These are phyloP conservation scores for Toxostoma redivivum DNA, from an alignment of 2,113 vertebrate genomes.

Conservation along the genomic window DNA sequence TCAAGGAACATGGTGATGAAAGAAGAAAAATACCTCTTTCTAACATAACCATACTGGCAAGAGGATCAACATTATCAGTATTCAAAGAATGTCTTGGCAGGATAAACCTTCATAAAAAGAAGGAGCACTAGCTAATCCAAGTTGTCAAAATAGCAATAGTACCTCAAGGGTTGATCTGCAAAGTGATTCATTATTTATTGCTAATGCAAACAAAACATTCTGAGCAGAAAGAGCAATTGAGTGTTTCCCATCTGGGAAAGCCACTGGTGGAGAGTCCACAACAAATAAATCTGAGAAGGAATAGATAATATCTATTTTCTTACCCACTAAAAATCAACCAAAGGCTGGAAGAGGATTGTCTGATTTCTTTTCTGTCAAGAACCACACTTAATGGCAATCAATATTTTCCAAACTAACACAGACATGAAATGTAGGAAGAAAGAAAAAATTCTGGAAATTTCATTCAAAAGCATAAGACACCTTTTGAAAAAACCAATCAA, in stretches of 20 bases:
- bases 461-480: background rate
- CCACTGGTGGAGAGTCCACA: background rate
- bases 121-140: constrained; percentile 77
- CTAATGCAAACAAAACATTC: constrained; percentile 47
- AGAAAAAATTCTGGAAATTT: background rate
- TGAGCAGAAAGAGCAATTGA: background rate
- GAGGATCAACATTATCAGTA: constrained; percentile 78
- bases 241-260: background rate
- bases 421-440: background rate
- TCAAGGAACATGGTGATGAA: constrained; percentile 82
- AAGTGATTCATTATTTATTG: constrained; percentile 71
- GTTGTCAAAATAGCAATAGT: constrained; percentile 78
- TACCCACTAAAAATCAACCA: background rate
- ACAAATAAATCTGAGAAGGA: background rate
- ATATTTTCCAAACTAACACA: background rate
- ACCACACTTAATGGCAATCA: background rate
- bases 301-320: background rate
- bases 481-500: background rate
- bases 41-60: constrained; percentile 80
- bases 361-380: background rate
- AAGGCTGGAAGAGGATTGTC: background rate
- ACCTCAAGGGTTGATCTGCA: constrained; percentile 66
- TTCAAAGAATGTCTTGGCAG: constrained; percentile 81
- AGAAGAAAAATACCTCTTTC: constrained; percentile 81
- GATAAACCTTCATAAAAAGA: constrained; percentile 80